These are phyloP conservation scores for Nomada ruficornis DNA, from an alignment of 2,888 invertebrate species.

Conservation along the genomic window DNA sequence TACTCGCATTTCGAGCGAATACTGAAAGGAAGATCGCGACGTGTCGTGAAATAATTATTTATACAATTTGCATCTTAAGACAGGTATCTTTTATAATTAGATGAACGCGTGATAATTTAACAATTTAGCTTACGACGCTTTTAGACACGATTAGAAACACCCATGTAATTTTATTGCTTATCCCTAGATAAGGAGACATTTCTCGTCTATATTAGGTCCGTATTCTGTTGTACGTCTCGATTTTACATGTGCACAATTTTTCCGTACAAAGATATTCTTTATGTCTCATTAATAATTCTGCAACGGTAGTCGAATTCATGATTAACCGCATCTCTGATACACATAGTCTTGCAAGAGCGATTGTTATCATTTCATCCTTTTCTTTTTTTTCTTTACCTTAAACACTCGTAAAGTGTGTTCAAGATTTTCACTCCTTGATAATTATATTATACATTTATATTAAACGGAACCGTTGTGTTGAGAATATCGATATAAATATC, in stretches of 20 bases:
- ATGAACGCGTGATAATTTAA: constrained; percentile 9
- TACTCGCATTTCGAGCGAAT: constrained; percentile 8
- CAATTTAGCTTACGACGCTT: constrained; percentile 14
- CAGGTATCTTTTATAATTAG: constrained; percentile 6
- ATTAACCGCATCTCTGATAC: constrained; percentile 7
- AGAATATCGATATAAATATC: constrained; percentile 2
- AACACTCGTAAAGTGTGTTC: background rate
- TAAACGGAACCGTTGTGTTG: background rate
- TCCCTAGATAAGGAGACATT: constrained; percentile 23
- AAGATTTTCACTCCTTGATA: background rate
- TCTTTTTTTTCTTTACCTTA: background rate
- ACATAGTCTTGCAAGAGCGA: constrained; percentile 27
- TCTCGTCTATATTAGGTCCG: constrained; percentile 23
- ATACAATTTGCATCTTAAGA: constrained; percentile 41
- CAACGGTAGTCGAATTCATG: background rate
- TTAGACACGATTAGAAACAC: constrained; percentile 35
- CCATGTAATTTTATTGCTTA: constrained; percentile 32
- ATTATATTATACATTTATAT: background rate
- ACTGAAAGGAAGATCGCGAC: constrained; percentile 19
- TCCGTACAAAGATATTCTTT: background rate
- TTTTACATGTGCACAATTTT: background rate
- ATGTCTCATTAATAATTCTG: background rate
- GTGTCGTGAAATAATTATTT: constrained; percentile 38
- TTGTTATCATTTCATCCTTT: background rate
- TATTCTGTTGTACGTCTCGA: background rate